phyloP scores from a whole-genome alignment of 2,797 vertebrate species.

The Megaceryle alcyon region DNA sequence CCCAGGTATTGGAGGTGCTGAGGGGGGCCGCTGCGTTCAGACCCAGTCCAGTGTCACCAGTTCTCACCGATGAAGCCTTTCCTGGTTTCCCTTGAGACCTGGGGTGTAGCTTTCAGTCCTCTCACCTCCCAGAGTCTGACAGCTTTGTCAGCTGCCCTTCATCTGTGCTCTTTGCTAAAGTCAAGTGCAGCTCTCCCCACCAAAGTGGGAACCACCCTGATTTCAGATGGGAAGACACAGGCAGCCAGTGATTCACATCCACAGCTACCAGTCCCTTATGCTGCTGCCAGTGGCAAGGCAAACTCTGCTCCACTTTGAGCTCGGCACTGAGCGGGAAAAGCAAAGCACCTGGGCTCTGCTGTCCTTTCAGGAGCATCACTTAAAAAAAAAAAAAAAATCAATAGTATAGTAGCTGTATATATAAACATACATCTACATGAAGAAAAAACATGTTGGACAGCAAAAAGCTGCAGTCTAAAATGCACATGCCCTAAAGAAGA shows the following conservation, averaged over 20 bases:
- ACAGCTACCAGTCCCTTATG: rapidly evolving
- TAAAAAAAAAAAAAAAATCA: not conserved
- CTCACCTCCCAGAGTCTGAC: not conserved
- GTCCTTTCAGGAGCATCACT: not conserved
- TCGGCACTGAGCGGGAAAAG: not conserved
- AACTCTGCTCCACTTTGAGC: rapidly evolving
- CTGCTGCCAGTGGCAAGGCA: not conserved
- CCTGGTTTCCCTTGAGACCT: rapidly evolving
- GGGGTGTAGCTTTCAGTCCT: rapidly evolving
- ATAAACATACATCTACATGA: too few relatives aligned
- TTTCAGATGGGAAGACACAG: not conserved
- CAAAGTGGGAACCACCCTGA: rapidly evolving
- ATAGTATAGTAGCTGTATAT: rapidly evolving
- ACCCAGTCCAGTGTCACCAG: not conserved
- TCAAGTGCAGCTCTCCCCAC: rapidly evolving
- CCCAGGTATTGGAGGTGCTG: not conserved
- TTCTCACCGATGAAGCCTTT: not conserved
- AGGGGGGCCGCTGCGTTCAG: rapidly evolving
- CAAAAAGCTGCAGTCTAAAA: not conserved
- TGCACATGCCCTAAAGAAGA: not conserved
- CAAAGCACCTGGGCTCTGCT: not conserved
- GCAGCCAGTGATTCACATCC: not conserved
- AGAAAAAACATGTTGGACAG: rapidly evolving
- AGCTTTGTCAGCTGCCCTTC: not conserved
- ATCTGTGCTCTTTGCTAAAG: not conserved